Evolutionary conservation across 2,888 invertebrate species (phyloP).

Genomic region (Melanostoma scalare): DNA sequence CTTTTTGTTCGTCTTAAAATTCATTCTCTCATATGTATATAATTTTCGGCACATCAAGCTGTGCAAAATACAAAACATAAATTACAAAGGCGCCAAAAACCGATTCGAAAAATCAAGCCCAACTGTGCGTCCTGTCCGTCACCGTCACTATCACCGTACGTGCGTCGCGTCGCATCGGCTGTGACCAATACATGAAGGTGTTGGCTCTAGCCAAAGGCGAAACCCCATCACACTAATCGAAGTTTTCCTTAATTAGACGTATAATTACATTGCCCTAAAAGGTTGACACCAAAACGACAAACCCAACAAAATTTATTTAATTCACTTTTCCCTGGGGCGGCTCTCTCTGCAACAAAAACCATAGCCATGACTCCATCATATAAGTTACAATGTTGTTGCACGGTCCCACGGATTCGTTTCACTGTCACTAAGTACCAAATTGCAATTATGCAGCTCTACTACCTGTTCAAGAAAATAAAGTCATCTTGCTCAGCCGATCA

Average conservation of each 20-base stretch:
- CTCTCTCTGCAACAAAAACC: too few relatives aligned
- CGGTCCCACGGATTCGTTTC: constrained; percentile 48
- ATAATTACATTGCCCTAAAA: constrained; percentile 62
- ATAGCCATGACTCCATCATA: background rate
- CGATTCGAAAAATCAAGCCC: constrained; percentile 30
- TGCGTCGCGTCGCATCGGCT: background rate
- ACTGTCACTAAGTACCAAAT: constrained; percentile 69
- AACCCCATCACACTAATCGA: constrained; percentile 38
- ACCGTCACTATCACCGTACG: too few relatives aligned
- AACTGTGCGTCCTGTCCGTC: background rate
- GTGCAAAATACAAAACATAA: constrained; percentile 53
- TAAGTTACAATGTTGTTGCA: constrained; percentile 41
- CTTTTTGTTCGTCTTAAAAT: constrained; percentile 26
- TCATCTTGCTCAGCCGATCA: constrained; percentile 50
- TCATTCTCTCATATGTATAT: constrained; percentile 34
- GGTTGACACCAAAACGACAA: constrained; percentile 54
- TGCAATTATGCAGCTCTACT: constrained; percentile 56
- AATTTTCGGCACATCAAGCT: constrained; percentile 68
- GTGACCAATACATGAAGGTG: constrained; percentile 31
- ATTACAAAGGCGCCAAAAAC: constrained; percentile 67
- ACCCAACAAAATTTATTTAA: constrained; percentile 42
- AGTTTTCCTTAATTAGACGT: constrained; percentile 59
- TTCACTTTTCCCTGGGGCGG: constrained; percentile 24
- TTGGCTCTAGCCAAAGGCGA: constrained; percentile 62
- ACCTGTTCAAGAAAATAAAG: constrained; percentile 50